Evolutionary conservation across 2,113 vertebrate species (phyloP), one percentile per base, ranked within the genome.

Genomic region (Thamnaconus septentrionalis): DNA sequence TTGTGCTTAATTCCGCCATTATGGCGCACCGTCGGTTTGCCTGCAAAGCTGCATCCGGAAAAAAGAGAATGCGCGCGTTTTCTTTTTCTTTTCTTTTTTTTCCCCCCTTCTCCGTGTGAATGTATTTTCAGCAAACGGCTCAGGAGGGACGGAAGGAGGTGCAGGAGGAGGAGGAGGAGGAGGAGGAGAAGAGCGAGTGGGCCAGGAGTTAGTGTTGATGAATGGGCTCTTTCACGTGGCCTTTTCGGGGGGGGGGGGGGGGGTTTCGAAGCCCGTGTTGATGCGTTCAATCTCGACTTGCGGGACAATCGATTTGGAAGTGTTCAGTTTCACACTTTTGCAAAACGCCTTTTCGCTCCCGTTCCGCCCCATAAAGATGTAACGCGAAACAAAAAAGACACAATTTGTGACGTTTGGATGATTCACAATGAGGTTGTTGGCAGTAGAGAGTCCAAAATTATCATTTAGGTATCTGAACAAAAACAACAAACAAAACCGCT

Each of bases 1-100:
- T 85, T 84, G 77, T 83, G 81, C 64, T 82, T 83, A 88, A 90
- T 88, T 91, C 85, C 79, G 78, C 79, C 81, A 86, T 88, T 86
- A 81, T 87, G 71, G 76, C 45, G 67, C 78, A 31, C 18, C 18
- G 18, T 31, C 18, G 18, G 18, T 31, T 31, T 31, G 1, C 61
- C 76, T 64, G 79, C 74, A 82, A 66, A 75, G 75, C 73, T 79
- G 82, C 75, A 55, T 59, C 61, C 78, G 73, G 79, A 58, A 61
- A 77, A 79, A 70, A 76, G 73, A 79, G 63, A 40, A 69, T 58
- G 64, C 56, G 57, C 72, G 60, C 75, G 75, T 79, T 40, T 82
- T 78, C 18, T 31, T 31, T 31, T 31, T 31, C 18, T 31, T 31
- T 31, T n/a, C n/a, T 31, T 31, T 31, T 31, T 31, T 2, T 2